Conservation (phyloP, 2,888 invertebrate species). For the Lottia scabra region DNA sequence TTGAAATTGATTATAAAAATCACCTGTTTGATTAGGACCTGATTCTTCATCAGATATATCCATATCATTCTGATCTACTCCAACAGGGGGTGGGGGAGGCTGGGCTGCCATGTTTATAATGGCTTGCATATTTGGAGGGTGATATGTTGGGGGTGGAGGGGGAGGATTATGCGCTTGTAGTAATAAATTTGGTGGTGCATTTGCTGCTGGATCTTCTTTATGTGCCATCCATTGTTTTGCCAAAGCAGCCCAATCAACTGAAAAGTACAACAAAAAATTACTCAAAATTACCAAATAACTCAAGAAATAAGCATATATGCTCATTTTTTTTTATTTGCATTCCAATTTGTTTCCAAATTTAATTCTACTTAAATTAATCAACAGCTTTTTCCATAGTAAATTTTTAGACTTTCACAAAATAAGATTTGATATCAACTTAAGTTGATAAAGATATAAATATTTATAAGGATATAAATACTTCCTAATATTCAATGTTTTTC, state of each 20-base stretch:
- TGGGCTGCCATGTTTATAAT: slow-evolving; percentile 3
- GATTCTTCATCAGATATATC: slow-evolving; percentile 53
- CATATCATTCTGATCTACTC: slow-evolving; percentile 50
- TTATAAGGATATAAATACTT: no score
- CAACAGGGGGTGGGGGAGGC: slow-evolving; percentile 43
- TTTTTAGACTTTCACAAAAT: no score
- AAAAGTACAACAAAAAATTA: slow-evolving; percentile 26
- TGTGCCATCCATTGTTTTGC: slow-evolving; percentile 93
- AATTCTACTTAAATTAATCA: no score
- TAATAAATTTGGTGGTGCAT: slow-evolving; percentile 6
- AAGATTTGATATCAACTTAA: no score
- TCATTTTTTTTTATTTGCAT: no score
- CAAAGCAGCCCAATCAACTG: slow-evolving; percentile 95
- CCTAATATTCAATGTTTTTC: no score
- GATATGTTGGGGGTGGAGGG: slow-evolving; percentile 19
- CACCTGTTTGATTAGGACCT: slow-evolving; percentile 20
- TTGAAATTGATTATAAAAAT: slow-evolving; percentile 8
- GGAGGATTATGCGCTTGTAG: slow-evolving; percentile 21
- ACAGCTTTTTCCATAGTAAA: no score
- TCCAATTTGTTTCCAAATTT: no score
- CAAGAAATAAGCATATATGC: no score
- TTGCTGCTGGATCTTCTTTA: slow-evolving; percentile 42
- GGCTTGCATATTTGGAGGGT: slow-evolving; percentile 20
- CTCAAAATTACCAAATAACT: no score
- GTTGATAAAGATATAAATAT: no score